phyloP scores from a whole-genome alignment of 2,888 invertebrate genomes.

The Parnassius apollo region DNA sequence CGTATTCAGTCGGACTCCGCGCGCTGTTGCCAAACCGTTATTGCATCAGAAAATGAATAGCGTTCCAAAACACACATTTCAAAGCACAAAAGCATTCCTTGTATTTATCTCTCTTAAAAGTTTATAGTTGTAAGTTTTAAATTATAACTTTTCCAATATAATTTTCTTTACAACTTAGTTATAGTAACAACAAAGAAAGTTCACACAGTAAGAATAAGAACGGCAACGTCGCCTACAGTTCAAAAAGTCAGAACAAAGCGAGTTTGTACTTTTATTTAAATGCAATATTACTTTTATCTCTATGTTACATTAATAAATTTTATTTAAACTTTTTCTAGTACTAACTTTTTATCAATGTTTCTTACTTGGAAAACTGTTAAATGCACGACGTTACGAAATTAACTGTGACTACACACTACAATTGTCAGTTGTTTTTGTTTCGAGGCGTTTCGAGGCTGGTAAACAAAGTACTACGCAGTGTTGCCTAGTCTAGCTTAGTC shows the following conservation, averaged over 20 bases:
- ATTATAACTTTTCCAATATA: slow-evolving; percentile 1
- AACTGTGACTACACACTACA: slow-evolving; percentile 50
- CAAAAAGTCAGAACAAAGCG: slow-evolving; percentile 58
- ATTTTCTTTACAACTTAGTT: slow-evolving; percentile 6
- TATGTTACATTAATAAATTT: background rate
- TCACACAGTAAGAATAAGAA: slow-evolving; percentile 50
- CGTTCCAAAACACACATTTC: slow-evolving; percentile 73
- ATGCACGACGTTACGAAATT: slow-evolving; percentile 31
- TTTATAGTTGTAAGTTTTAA: slow-evolving; percentile 4
- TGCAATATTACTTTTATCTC: background rate
- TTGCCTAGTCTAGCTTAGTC: slow-evolving; percentile 38
- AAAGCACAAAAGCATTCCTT: slow-evolving; percentile 65
- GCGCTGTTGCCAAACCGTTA: slow-evolving; percentile 77
- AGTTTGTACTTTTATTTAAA: slow-evolving; percentile 11
- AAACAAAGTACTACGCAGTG: slow-evolving; percentile 55
- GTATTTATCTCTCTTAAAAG: slow-evolving; percentile 36
- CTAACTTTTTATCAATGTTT: slow-evolving; percentile 1
- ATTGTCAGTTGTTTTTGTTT: too few relatives aligned
- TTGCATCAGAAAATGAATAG: slow-evolving; percentile 74
- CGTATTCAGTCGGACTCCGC: slow-evolving; percentile 60
- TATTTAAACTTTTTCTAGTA: background rate
- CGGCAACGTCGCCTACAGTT: slow-evolving; percentile 68
- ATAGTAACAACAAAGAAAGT: slow-evolving; percentile 39
- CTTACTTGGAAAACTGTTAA: slow-evolving; percentile 14
- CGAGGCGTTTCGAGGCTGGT: slow-evolving; percentile 53